Evolutionary conservation across 1,140 invertebrate genomes (phyloP), one percentile per base, ranked within the genome.

Genomic region (Drosophila insularis): DNA sequence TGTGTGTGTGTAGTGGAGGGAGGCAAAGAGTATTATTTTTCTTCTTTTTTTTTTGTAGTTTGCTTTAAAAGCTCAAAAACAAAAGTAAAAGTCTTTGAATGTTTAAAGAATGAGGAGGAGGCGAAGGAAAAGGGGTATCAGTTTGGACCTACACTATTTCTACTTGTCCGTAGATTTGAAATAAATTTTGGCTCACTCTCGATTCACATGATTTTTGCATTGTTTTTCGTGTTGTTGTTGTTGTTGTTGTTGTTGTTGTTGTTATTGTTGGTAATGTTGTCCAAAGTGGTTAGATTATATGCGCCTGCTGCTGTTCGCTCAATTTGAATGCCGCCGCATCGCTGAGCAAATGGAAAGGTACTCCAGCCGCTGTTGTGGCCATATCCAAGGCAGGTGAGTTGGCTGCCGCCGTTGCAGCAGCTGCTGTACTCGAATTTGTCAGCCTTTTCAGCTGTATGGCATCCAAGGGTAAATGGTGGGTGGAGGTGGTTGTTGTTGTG

Each of bases 301-400:
- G 79, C 76, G 89, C 60, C 61, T 79, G 74, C 43, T 79, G 80
- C 56, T 89, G 85, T 46, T 89, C 80, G 60, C 59, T 79, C 23
- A 89, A 69, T 23, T 85, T 85, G 10, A 87, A 87, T 27, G 82
- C 69, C 13, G 82, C 75, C 74, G 82, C 74, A 73, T 87, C 81
- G 95, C 94, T 60, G 94, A 96, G 91, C 95, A 95, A 84, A 95
- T 95, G 94, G 95, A 95, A 92, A 95, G 95, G 92, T 94, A 96
- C 50, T 94, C 95, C 40, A 93, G 95, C 91, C 94, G 94, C 92
- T 4, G 94, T 21, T 7, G 94, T 19, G 94, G 93, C 19, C 5
- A 90, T 81, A 35, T 87, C 84, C 21, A 80, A 19, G 1, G 74
- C 50, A 6, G 79, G 70, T 19, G 75, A 59, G 46, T 50, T 50